Percentiles rank a stretch among this genome's conserved stretches.
These are phyloP conservation scores for Pseudachorutes palmiensis DNA, from an alignment of 1,140 invertebrate genomes.

Conservation along the genomic window DNA sequence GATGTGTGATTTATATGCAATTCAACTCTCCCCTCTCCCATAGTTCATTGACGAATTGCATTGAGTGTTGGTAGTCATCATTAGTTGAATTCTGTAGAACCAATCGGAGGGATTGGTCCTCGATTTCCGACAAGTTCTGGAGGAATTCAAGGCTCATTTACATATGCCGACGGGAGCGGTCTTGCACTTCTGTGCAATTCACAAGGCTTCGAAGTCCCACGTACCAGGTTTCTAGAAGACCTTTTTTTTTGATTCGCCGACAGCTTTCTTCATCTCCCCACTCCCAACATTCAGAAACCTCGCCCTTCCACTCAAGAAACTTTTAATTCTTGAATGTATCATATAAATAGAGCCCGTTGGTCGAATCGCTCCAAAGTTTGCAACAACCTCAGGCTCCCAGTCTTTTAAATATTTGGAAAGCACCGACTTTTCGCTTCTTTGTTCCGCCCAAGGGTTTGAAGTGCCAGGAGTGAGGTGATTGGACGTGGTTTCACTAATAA, in stretches of 20 bases:
- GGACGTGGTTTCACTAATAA: no score
- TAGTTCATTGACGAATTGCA: not conserved
- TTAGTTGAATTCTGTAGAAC: not conserved
- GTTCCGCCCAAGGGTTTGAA: slow-evolving; percentile 58
- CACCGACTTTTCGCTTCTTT: slow-evolving; percentile 43
- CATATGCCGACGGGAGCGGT: not conserved
- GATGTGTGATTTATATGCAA: not conserved
- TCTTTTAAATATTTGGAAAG: slow-evolving; percentile 40
- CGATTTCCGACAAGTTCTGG: not conserved
- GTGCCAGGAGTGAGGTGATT: slow-evolving; percentile 49
- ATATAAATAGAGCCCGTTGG: slow-evolving; percentile 40
- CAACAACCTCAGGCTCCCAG: slow-evolving; percentile 28
- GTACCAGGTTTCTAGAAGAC: not conserved
- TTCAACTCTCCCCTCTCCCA: not conserved
- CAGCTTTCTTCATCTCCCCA: not conserved
- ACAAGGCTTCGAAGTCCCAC: not conserved
- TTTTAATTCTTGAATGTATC: no score
- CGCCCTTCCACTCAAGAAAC: no score
- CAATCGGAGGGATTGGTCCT: not conserved
- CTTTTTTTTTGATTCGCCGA: not conserved
- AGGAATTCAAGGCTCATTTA: not conserved
- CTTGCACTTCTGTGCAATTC: not conserved
- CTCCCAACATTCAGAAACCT: slow-evolving; percentile 14
- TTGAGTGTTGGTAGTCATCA: not conserved
- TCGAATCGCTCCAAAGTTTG: slow-evolving; percentile 31